phyloP scores from a whole-genome alignment of 2,113 vertebrate genomes.

The Tragulus kanchil region DNA sequence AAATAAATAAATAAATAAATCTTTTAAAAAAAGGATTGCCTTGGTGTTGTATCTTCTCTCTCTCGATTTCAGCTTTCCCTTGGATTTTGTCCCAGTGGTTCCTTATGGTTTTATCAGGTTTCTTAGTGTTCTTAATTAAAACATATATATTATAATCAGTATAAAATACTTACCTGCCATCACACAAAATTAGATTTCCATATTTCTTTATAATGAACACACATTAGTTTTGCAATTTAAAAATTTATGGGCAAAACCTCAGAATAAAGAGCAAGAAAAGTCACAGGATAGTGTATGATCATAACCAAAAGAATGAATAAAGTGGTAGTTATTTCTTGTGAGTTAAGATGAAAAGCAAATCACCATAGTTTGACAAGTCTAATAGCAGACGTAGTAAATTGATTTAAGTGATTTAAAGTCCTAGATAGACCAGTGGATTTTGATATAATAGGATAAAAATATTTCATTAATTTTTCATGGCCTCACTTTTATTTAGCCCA shows the following conservation, averaged over 20 bases:
- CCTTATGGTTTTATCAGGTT: neutral
- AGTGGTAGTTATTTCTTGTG: neutral
- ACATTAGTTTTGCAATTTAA: neutral
- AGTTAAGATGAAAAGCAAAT: constrained; percentile 29
- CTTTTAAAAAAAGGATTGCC: neutral
- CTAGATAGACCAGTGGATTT: neutral
- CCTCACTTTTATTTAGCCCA: constrained; percentile 9
- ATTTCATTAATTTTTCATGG: constrained; percentile 50
- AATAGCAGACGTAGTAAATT: neutral
- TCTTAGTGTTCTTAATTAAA: neutral
- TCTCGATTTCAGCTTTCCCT: neutral
- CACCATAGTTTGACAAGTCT: constrained; percentile 4
- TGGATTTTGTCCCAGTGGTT: neutral
- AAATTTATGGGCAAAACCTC: neutral
- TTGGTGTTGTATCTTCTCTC: neutral
- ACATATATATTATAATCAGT: neutral
- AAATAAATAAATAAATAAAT: too few species aligned
- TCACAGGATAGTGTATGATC: neutral
- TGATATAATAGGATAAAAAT: neutral
- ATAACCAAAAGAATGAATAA: neutral
- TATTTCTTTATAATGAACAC: neutral
- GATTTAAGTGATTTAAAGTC: neutral
- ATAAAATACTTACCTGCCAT: constrained; percentile 18
- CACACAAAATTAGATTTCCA: constrained; percentile 11
- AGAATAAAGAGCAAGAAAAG: neutral